Evolutionary conservation across 1,140 invertebrate genomes (phyloP), one percentile per base, ranked within the genome.

Genomic region (Drosophila ogumai): DNA sequence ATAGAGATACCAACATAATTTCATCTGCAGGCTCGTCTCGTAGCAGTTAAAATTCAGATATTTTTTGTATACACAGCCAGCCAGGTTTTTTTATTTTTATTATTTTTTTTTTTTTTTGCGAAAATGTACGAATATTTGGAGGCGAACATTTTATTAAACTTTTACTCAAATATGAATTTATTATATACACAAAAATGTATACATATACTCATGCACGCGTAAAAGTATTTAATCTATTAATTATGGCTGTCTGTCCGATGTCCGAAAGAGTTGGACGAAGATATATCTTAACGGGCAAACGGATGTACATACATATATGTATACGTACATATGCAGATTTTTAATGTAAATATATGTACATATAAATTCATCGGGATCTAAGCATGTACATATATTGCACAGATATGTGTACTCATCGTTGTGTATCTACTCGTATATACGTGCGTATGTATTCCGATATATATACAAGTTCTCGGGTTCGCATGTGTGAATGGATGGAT

Each of bases 1-100:
- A 71, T 78, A 63, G 57, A 79, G 76, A 79, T 79, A 79, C 76
- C 75, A 79, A 72, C 75, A 79, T 79, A 72, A 78, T 63, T 79
- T 77, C 75, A 61, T 68, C 63, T 76, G 50, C 50, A 72, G 63
- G 68, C 71, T 57, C 50, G 68, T 40, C 59, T 55, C 34, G 40
- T 52, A 60, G 57, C 58, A 77, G 64, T 60, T 56, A 52, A 56
- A 52, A 57, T 56, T 55, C 72, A 44, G 31, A 65, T 55, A 22
- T 55, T 22, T 40, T 58, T 46, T 68, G 44, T 50, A 67, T 74
- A 74, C 56, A 49, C 54, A 34, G 12, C 12, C 38, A 40, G 52
- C 19, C 34, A 25, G 17, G 3, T 13, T 49, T 28, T 25, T 8
- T 43, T 61, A 9, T 19, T 22, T 2, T 22, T 22, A 22, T 22